phyloP scores from a whole-genome alignment of 2,888 invertebrate species.

The Bellardia bayeri region DNA sequence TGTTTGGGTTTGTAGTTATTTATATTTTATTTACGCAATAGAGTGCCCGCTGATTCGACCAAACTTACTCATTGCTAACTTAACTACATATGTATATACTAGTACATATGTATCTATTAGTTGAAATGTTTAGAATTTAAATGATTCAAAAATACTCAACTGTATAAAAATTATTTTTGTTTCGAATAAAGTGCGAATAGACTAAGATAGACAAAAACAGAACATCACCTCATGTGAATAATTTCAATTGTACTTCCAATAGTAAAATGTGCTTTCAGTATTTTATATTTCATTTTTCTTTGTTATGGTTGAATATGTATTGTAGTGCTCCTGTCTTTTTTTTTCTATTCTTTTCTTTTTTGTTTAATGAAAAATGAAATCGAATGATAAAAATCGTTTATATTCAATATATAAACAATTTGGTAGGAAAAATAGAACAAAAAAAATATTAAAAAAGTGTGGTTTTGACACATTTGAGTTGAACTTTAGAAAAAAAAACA shows the following conservation, averaged over 20 bases:
- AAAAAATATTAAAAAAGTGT: slow-evolving; percentile 67
- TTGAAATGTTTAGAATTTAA: background rate
- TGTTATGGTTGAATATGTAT: background rate
- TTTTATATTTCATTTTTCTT: background rate
- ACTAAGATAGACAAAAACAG: background rate
- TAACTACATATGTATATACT: too few relatives aligned
- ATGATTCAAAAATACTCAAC: background rate
- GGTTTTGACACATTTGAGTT: slow-evolving; percentile 69
- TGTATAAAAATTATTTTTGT: background rate
- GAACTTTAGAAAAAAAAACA: slow-evolving; percentile 36
- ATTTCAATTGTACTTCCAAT: slow-evolving; percentile 24
- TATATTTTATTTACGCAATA: too few relatives aligned
- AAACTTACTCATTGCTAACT: background rate
- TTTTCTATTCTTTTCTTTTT: slow-evolving; percentile 28
- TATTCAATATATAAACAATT: slow-evolving; percentile 51
- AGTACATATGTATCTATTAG: too few relatives aligned
- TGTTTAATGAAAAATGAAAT: slow-evolving; percentile 64
- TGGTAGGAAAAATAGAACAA: slow-evolving; percentile 49
- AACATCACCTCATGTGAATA: slow-evolving; percentile 37
- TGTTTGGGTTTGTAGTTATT: too few relatives aligned
- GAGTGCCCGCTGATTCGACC: background rate
- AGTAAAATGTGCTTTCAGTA: background rate
- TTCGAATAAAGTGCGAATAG: slow-evolving; percentile 1
- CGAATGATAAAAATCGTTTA: slow-evolving; percentile 64
- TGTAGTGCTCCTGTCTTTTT: slow-evolving; percentile 8